Evolutionary conservation across 2,113 vertebrate species (phyloP), one percentile per base, ranked within the genome.

Genomic region (Atrichornis clamosus): DNA sequence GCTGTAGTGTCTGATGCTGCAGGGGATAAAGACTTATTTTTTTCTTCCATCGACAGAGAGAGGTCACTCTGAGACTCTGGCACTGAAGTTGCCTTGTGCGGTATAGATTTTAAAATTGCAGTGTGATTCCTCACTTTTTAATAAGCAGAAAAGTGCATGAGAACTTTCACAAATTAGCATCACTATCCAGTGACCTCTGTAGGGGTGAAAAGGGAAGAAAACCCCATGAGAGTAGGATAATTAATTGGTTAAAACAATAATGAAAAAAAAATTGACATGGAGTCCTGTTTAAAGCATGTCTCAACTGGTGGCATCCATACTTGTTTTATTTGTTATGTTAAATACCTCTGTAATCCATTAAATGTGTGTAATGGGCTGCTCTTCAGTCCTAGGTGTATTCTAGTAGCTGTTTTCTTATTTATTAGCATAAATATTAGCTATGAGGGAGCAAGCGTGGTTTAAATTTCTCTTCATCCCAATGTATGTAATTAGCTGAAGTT

Each of bases 101-200:
- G 37, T 84, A 30, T 6, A 84, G 78, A 86, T 91, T 95, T 93
- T 90, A 60, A 90, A 96, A 94, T 23, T 69, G 26, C 35, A 87
- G 19, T 89, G 33, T 41, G 32, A 65, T 89, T 89, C 72, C 17
- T 80, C 28, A 23, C 81, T 86, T 93, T 70, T 91, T 91, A 96
- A 93, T 91, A 87, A 95, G 82, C 76, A 84, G 24, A 69, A 87
- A 89, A 94, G 91, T 72, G 91, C 49, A 63, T 3, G 15, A 93
- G 76, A 95, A 95, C 46, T 74, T 74, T 60, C 73, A 94, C 92
- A 96, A 96, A 96, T 95, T 89, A 80, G 21, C 87, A 77, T 87
- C 41, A 1, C 85, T 95, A 59, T 90, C 41, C 72, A n/a, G n/a
- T 90, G 87, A 91, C 44, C 80, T 96, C 83, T 50, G 49, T 70